A percentile compares a stretch with the other conserved stretches of the same genome.
Evolutionary conservation across 2,888 invertebrate species (phyloP).

Genomic region (Dione vanillae): DNA sequence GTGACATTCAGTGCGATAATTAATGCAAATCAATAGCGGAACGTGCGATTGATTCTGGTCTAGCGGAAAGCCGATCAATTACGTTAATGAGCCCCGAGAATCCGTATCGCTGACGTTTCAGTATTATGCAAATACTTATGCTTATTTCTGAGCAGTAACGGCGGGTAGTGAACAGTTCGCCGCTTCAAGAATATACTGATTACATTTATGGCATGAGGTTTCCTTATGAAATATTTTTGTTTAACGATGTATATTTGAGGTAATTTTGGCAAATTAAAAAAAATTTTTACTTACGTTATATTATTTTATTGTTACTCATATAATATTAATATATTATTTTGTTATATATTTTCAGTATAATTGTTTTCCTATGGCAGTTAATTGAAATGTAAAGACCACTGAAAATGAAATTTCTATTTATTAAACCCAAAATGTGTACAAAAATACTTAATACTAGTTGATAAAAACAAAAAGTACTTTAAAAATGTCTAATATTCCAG

Average conservation of each 20-base stretch:
- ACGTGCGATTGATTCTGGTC: conserved; percentile 77
- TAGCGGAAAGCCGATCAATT: conserved; percentile 81
- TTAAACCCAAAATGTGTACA: too few species aligned
- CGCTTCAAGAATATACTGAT: conserved; percentile 42
- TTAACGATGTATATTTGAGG: background rate
- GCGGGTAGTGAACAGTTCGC: conserved; percentile 45
- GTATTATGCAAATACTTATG: conserved; percentile 76
- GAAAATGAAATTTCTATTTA: too few species aligned
- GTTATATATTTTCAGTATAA: too few species aligned
- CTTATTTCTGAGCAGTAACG: conserved; percentile 65
- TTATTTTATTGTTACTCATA: too few species aligned
- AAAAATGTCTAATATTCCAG: too few species aligned
- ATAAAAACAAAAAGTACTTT: too few species aligned
- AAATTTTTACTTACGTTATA: too few species aligned
- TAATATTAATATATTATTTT: too few species aligned
- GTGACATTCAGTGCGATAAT: conserved; percentile 78
- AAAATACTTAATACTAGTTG: too few species aligned
- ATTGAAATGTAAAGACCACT: too few species aligned
- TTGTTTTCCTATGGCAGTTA: too few species aligned
- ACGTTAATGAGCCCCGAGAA: conserved; percentile 79
- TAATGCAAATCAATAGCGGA: conserved; percentile 81
- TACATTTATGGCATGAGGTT: conserved; percentile 44
- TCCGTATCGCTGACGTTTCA: conserved; percentile 78
- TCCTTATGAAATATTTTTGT: background rate
- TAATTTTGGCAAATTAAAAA: too few species aligned